phyloP scores from a whole-genome alignment of 2,797 vertebrate genomes.

The Sarcophilus harrisii region DNA sequence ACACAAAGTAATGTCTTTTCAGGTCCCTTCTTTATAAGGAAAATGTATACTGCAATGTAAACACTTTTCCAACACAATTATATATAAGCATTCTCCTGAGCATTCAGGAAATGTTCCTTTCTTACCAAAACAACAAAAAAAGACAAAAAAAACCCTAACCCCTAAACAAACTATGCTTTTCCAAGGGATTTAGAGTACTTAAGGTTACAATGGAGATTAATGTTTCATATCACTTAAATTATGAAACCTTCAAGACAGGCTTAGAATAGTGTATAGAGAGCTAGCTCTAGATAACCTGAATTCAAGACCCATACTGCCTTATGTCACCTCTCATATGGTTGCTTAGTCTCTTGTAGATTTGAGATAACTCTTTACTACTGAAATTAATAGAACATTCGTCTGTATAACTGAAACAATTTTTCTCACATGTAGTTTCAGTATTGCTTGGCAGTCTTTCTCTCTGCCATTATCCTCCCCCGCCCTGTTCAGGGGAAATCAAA shows the following conservation, averaged over 20 bases:
- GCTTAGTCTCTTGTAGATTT: background rate
- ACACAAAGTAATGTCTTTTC: slow-evolving; percentile 67
- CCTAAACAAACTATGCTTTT: slow-evolving; percentile 67
- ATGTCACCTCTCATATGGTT: background rate
- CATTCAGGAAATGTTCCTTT: slow-evolving; percentile 77
- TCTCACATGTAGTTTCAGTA: background rate
- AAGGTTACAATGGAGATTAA: slow-evolving; percentile 72
- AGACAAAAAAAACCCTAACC: too few species aligned
- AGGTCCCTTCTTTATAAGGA: slow-evolving; percentile 47
- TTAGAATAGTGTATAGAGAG: background rate
- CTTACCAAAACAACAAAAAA: slow-evolving; percentile 63
- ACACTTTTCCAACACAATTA: slow-evolving; percentile 76
- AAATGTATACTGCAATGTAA: slow-evolving; percentile 80
- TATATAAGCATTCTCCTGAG: slow-evolving; percentile 77
- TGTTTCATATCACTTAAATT: too few species aligned
- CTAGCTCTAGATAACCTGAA: background rate
- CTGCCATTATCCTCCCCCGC: too few species aligned
- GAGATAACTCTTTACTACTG: background rate
- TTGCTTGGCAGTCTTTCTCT: background rate
- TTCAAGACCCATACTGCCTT: background rate
- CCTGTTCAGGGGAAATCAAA: background rate
- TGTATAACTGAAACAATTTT: background rate
- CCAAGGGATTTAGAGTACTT: slow-evolving; percentile 76
- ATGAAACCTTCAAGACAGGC: slow-evolving; percentile 47
- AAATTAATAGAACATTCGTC: background rate